phyloP scores from a whole-genome alignment of 2,888 invertebrate species.

The Brachypalpus laphriformis region DNA sequence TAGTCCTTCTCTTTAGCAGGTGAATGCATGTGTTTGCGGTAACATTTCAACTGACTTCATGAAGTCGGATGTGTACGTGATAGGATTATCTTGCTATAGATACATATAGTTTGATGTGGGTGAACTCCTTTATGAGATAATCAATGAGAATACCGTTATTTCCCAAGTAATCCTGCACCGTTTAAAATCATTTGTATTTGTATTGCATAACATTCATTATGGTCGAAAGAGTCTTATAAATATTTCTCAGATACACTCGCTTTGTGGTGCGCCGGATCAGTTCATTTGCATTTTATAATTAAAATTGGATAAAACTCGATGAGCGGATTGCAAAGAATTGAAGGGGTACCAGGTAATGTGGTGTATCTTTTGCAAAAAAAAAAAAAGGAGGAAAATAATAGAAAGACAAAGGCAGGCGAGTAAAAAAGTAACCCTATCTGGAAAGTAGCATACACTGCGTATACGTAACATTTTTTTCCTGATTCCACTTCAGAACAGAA shows the following conservation, averaged over 20 bases:
- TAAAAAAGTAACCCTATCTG: too few species aligned
- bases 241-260: not conserved
- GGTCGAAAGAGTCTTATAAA: not conserved
- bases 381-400: not conserved
- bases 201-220: not conserved
- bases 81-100: not conserved
- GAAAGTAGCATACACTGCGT: not conserved
- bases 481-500: not conserved
- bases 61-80: slow-evolving; percentile 4
- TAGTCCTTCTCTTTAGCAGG: not conserved
- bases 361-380: not conserved
- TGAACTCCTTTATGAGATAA: not conserved
- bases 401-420: not conserved
- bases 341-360: not conserved
- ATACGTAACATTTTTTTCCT: slow-evolving; percentile 29
- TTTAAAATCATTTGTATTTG: not conserved
- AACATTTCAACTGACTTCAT: not conserved
- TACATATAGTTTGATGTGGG: not conserved
- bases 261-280: not conserved
- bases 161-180: not conserved
- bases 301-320: slow-evolving; percentile 45
- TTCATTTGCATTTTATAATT: slow-evolving; percentile 70
- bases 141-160: not conserved
- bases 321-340: not conserved
- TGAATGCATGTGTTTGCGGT: not conserved